Percentiles rank a stretch among this genome's conserved stretches.
These are phyloP conservation scores for Orestias chungarensis DNA, from an alignment of 2,797 vertebrate genomes.

Conservation along the genomic window DNA sequence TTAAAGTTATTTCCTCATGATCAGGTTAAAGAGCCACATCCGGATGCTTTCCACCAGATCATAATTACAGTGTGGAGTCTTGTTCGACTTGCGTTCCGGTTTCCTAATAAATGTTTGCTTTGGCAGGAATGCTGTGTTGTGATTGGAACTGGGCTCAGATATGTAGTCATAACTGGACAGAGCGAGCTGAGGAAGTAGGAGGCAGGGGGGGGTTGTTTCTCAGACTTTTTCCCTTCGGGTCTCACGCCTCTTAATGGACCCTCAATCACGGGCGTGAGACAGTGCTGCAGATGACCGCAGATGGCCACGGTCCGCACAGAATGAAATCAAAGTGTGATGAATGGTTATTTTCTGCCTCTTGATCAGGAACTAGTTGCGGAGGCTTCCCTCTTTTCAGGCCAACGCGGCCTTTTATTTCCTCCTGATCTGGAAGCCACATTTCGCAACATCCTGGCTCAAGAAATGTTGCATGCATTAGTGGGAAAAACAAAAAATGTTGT, in stretches of 20 bases:
- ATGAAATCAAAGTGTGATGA: conserved; percentile 28
- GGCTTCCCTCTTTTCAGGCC: not conserved
- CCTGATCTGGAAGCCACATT: conserved; percentile 4
- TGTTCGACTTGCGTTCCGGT: conserved; percentile 4
- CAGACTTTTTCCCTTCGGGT: conserved; percentile 56
- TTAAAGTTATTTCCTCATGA: conserved; percentile 26
- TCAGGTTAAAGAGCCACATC: conserved; percentile 40
- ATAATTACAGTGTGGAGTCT: conserved; percentile 14
- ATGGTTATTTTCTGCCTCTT: not conserved
- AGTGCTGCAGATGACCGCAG: conserved; percentile 9
- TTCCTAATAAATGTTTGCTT: conserved; percentile 17
- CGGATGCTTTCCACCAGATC: conserved; percentile 21
- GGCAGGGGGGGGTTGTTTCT: conserved; percentile 35
- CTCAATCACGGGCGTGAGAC: conserved; percentile 19
- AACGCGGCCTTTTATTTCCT: not conserved
- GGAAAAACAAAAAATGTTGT: not conserved
- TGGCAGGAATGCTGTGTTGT: conserved; percentile 4
- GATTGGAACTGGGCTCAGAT: conserved; percentile 26
- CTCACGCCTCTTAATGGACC: conserved; percentile 53
- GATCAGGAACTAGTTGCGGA: not conserved
- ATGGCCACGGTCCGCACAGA: conserved; percentile 6
- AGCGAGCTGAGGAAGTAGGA: conserved; percentile 35
- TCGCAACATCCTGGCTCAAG: not conserved
- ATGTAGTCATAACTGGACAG: conserved; percentile 12
- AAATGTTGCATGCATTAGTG: conserved; percentile 10